These are phyloP conservation scores for Temnopleurus reevesii DNA, from an alignment of 53 echinoderm and acorn worm species.

Conservation along the genomic window DNA sequence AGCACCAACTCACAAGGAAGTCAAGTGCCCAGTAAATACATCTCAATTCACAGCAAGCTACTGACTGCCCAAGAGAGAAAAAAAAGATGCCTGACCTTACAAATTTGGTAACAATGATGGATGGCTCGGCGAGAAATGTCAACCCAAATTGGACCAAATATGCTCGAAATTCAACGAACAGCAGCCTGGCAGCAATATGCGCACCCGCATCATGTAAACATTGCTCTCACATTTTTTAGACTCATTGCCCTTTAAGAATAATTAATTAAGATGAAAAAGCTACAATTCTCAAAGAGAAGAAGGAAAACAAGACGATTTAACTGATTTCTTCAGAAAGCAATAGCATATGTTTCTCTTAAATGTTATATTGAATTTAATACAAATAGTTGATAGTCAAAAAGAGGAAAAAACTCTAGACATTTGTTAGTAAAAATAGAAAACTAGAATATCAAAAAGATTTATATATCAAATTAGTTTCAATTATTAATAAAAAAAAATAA, in stretches of 20 bases:
- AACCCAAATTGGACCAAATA: slow-evolving; percentile 19
- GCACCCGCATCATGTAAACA: not conserved
- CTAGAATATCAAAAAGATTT: too few species aligned
- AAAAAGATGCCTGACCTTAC: not conserved
- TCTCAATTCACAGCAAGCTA: not conserved
- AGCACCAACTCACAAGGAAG: not conserved
- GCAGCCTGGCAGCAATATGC: not conserved
- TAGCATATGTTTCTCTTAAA: too few species aligned
- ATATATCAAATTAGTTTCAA: too few species aligned
- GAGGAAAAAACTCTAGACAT: too few species aligned
- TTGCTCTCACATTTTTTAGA: not conserved
- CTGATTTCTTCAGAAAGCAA: not conserved
- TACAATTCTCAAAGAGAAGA: not conserved
- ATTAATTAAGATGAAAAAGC: not conserved
- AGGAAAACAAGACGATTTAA: not conserved
- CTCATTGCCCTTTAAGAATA: not conserved
- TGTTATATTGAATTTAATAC: too few species aligned
- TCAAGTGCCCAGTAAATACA: not conserved
- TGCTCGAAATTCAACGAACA: slow-evolving; percentile 1
- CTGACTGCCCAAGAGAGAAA: not conserved
- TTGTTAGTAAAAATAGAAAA: too few species aligned
- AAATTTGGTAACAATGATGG: not conserved
- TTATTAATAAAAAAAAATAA: too few species aligned
- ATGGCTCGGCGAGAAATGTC: not conserved
- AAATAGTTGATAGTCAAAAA: too few species aligned